A percentile compares a stretch with the other conserved stretches of the same genome.
phyloP scores from a whole-genome alignment of 1,140 invertebrate species.

The Pachyrhynchus sulphureomaculatus region DNA sequence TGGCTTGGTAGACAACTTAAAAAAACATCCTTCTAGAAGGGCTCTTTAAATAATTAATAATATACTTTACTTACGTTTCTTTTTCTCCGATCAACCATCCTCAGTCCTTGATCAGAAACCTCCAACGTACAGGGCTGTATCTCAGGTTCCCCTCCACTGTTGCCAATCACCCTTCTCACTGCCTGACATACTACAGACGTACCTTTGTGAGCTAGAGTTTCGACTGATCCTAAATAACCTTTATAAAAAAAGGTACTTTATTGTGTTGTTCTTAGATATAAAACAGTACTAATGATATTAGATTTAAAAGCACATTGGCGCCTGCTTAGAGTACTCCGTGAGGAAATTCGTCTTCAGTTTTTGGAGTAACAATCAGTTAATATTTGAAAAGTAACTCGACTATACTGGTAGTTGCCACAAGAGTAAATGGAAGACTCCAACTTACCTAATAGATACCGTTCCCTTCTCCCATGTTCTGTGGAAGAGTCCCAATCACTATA shows the following conservation, averaged over 20 bases:
- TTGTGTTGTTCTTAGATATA: neutral
- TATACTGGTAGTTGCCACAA: too few species aligned
- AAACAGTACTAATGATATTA: too few species aligned
- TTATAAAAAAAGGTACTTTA: neutral
- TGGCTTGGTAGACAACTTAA: too few species aligned
- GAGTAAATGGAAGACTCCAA: neutral
- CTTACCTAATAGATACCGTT: conserved; percentile 78
- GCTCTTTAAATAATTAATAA: too few species aligned
- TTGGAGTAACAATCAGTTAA: too few species aligned
- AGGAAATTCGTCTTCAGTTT: too few species aligned
- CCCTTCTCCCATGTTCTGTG: conserved; percentile 79
- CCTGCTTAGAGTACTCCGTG: too few species aligned
- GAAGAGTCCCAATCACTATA: conserved; percentile 91
- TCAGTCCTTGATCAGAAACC: conserved; percentile 91
- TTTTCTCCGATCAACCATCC: conserved; percentile 89
- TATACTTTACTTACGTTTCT: conserved; percentile 59
- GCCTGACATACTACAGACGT: conserved; percentile 85
- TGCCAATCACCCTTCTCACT: conserved; percentile 77
- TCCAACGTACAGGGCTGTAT: conserved; percentile 84
- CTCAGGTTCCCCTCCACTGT: conserved; percentile 64
- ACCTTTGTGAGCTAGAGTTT: too few species aligned
- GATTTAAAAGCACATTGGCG: too few species aligned
- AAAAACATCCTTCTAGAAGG: too few species aligned
- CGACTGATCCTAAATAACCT: neutral
- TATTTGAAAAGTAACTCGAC: too few species aligned